Evolutionary conservation across 1,140 invertebrate species (phyloP), one percentile per base, ranked within the genome.

Genomic region (Centruroides vittatus): DNA sequence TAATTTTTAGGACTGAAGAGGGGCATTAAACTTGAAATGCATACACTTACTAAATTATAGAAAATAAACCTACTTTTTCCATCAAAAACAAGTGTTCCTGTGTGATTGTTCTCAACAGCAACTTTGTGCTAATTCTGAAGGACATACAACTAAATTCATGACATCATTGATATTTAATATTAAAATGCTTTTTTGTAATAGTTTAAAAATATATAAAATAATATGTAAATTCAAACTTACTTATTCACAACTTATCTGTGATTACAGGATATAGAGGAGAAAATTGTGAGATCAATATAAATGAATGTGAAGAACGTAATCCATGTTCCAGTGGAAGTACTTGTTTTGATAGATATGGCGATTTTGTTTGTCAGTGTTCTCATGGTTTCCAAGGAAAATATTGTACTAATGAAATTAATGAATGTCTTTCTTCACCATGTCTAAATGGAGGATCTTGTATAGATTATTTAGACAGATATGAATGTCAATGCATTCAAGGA

Each of bases 401-500:
- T 72, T 93, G 86, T 70, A 90, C 91, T 47, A 62, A 64, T 54
- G 96, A 95, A 70, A 93, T 89, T 47, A 94, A 76, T 66, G 71
- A 74, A 58, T 77, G 75, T 70, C 49, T 85, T 80, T 89, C 87
- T 61, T 82, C 82, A 72, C 93, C 93, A 41, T 97, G 93, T 71
- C 91, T 87, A 70, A 97, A 97, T 69, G 86, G 86, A 23, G 93
- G 86, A 10, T 85, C 83, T 55, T 98, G 94, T 73, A 85, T 89
- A 54, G 90, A 95, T 72, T 73, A 88, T 57, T 87, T 89, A 1
- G 92, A 94, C 79, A 88, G 89, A 34, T 96, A 86, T 72, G 92
- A 89, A 70, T 97, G 93, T 70, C 86, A 93, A 70, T 98, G 94
- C 75, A 72, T 86, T 47, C 84, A 88, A 54, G 93, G 93, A 41